Evolutionary conservation across 64 coral and sea anemone species (phyloP).

Genomic region (Montipora foliosa): DNA sequence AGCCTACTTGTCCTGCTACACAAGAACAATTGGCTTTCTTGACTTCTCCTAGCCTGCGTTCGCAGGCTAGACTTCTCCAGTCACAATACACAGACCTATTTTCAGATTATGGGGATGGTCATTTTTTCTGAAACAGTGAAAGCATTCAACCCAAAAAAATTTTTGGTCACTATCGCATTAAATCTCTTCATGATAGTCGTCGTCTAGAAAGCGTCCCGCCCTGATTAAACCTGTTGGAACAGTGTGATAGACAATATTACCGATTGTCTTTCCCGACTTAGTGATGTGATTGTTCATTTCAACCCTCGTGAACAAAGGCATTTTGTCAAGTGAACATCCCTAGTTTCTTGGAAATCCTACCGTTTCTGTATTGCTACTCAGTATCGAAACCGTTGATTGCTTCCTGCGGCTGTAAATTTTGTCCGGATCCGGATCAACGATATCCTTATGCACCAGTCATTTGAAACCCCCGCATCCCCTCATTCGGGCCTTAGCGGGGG

Average conservation of each 20-base stretch:
- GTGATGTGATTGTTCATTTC: slow-evolving; percentile 52
- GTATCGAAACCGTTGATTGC: neutral
- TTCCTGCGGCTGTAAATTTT: slow-evolving; percentile 28
- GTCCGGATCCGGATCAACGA: slow-evolving; percentile 53
- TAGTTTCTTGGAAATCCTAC: slow-evolving; percentile 45
- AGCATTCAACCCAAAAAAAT: slow-evolving; percentile 51
- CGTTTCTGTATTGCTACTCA: neutral
- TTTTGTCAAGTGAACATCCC: slow-evolving; percentile 46
- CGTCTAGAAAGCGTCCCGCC: slow-evolving; percentile 38
- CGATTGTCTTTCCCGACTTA: slow-evolving; percentile 49
- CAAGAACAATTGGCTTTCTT: slow-evolving; percentile 18
- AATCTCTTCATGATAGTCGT: slow-evolving; percentile 52
- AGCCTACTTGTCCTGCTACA: slow-evolving; percentile 46
- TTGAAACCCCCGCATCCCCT: too few species aligned
- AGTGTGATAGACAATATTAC: slow-evolving; percentile 39
- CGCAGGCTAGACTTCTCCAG: neutral
- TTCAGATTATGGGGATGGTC: slow-evolving; percentile 31
- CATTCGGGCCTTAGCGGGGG: too few species aligned
- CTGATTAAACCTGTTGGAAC: slow-evolving; percentile 52
- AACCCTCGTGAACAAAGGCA: slow-evolving; percentile 40
- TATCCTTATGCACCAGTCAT: neutral
- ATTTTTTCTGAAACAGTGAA: slow-evolving; percentile 58
- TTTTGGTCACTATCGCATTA: slow-evolving; percentile 10
- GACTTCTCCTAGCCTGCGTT: neutral
- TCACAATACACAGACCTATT: slow-evolving; percentile 35